A percentile compares a stretch with the other conserved stretches of the same genome.
These are phyloP conservation scores for Saccostrea glomerata DNA, from an alignment of 1,140 invertebrate genomes.

Conservation along the genomic window DNA sequence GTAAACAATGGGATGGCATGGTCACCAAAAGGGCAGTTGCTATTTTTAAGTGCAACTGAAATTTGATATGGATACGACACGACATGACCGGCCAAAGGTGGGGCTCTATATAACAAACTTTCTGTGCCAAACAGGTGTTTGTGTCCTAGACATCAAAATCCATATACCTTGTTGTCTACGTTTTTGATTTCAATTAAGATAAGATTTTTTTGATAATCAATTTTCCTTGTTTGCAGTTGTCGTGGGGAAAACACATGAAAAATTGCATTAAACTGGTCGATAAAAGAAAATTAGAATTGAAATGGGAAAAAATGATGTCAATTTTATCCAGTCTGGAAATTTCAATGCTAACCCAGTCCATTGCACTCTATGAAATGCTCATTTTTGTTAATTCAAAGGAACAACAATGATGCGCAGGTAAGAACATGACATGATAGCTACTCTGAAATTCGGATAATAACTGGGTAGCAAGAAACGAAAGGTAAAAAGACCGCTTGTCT, in stretches of 20 bases:
- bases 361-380: neutral
- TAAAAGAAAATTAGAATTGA: no score
- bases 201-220: no score
- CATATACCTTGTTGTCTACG: no score
- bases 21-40: neutral
- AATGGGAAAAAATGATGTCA: no score
- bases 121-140: conserved; percentile 16
- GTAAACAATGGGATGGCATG: neutral
- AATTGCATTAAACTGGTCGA: no score
- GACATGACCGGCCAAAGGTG: conserved; percentile 32
- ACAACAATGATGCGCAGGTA: neutral
- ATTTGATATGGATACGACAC: conserved; percentile 7
- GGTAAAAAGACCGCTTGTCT: neutral
- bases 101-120: neutral
- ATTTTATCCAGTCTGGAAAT: no score
- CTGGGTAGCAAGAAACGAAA: neutral
- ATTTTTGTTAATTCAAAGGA: neutral
- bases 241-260: no score
- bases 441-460: neutral
- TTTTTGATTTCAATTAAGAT: no score
- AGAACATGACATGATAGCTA: neutral
- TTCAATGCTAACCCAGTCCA: neutral
- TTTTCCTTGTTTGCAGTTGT: no score
- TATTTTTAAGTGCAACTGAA: neutral
- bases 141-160: neutral